Conservation (phyloP, 2,888 invertebrate species). For the Apamea epomidion region DNA sequence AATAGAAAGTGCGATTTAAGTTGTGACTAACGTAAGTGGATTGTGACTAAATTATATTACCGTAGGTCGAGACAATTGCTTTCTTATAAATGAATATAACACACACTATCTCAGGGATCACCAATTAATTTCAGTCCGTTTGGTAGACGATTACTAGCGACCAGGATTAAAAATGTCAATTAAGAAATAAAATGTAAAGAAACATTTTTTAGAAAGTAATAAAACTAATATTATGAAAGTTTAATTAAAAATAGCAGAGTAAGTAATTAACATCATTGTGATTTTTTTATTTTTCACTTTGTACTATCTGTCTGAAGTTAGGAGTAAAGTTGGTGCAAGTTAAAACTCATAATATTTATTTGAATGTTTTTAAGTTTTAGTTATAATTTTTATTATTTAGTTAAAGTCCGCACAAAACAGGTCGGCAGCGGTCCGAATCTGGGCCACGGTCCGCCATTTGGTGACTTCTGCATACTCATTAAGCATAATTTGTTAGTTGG, state of each 20-base stretch:
- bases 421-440: no score
- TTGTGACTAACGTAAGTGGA: conserved; percentile 26
- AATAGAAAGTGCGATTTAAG: conserved; percentile 36
- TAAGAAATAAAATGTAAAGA: no score
- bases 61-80: neutral
- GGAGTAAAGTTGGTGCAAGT: no score
- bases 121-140: neutral
- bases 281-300: neutral
- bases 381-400: neutral
- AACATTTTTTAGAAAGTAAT: no score
- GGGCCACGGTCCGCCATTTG: neutral
- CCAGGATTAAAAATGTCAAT: no score
- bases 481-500: neutral
- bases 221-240: no score
- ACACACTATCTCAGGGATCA: neutral
- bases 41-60: conserved; percentile 19
- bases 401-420: no score
- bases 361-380: neutral
- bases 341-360: neutral
- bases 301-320: no score
- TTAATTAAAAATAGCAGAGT: no score
- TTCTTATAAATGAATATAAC: neutral
- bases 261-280: no score
- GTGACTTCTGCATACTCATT: neutral
- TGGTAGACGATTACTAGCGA: no score